phyloP scores from a whole-genome alignment of 1,140 invertebrate species.

The Anoplophora glabripennis region DNA sequence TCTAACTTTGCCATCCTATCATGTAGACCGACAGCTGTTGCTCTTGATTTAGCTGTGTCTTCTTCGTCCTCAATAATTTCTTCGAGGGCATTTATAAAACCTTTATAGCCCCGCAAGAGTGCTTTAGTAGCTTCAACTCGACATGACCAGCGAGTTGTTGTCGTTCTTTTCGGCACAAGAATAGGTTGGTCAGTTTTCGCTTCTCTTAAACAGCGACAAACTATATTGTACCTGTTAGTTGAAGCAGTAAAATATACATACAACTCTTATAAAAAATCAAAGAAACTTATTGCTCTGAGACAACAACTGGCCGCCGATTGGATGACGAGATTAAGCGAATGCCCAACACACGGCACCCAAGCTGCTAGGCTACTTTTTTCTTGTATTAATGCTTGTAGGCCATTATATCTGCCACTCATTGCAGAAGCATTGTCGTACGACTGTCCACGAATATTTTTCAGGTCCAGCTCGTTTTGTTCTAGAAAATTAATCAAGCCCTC shows the following conservation, averaged over 20 bases:
- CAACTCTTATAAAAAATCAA: not conserved
- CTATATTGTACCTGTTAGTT: no score
- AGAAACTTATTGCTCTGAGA: not conserved
- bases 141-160: not conserved
- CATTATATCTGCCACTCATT: no score
- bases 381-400: no score
- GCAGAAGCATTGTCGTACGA: no score
- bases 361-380: no score
- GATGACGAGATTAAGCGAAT: not conserved
- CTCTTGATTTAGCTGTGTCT: not conserved
- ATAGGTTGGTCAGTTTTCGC: no score
- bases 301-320: constrained; percentile 3
- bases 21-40: not conserved
- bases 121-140: no score
- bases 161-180: not conserved
- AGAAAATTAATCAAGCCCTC: no score
- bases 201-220: constrained; percentile 7
- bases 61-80: not conserved
- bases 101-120: not conserved
- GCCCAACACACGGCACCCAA: no score
- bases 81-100: not conserved
- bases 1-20: no score
- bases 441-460: no score
- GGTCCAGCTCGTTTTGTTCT: no score
- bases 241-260: constrained; percentile 3